Evolutionary conservation across 2,888 invertebrate species (phyloP).

Genomic region (Drepanosiphum platanoidis): DNA sequence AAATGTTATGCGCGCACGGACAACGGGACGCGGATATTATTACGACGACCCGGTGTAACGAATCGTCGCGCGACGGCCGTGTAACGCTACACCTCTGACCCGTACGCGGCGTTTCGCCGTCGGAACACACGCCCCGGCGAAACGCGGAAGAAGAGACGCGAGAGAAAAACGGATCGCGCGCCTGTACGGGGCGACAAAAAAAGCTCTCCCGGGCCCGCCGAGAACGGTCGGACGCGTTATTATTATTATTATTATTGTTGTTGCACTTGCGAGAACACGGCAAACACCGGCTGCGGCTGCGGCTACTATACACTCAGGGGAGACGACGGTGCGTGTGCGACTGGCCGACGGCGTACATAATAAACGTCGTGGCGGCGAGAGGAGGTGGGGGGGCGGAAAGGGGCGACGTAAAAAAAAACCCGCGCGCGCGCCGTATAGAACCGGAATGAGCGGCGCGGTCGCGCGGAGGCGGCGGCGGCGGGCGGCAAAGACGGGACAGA

Average conservation of each 20-base stretch:
- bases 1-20: not conserved
- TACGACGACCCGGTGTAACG: not conserved
- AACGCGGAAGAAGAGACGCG: not conserved
- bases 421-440: conserved; percentile 45
- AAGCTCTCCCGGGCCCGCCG: not conserved
- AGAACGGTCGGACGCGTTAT: conserved; percentile 14
- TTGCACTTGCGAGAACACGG: too few species aligned
- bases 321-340: conserved; percentile 60
- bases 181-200: too few species aligned
- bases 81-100: too few species aligned
- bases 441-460: conserved; percentile 45
- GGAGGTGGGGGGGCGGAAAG: conserved; percentile 7
- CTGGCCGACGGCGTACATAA: conserved; percentile 51
- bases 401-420: conserved; percentile 54
- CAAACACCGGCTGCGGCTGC: conserved; percentile 40
- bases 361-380: conserved; percentile 15
- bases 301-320: conserved; percentile 37
- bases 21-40: not conserved
- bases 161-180: too few species aligned
- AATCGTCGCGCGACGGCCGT: not conserved
- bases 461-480: conserved; percentile 35
- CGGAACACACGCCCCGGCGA: not conserved
- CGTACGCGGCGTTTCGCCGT: too few species aligned
- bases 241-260: too few species aligned
- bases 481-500: conserved; percentile 56